Conservation (phyloP, 2,113 vertebrate species). For the Tor tambroides region DNA sequence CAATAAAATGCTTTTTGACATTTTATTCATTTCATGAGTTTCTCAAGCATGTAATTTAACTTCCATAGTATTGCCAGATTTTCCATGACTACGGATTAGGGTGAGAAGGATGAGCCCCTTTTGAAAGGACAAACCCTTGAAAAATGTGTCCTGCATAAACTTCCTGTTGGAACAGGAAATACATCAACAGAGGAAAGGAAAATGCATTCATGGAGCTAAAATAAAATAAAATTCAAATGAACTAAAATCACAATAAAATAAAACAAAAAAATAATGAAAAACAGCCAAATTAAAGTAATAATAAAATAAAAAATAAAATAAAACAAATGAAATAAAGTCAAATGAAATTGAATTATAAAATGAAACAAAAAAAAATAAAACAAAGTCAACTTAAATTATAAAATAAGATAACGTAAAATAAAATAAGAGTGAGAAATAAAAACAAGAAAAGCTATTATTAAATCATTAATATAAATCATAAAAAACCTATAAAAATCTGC, state of each 20-base stretch:
- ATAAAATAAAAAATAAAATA: background rate
- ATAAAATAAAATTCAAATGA: background rate
- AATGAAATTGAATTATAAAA: too few species aligned
- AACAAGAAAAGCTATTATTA: background rate
- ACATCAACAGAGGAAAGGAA: background rate
- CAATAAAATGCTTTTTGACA: background rate
- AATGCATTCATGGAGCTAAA: background rate
- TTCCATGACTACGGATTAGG: background rate
- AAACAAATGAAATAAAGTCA: background rate
- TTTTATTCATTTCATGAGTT: background rate
- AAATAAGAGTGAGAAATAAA: background rate
- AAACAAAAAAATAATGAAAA: background rate
- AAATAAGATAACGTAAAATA: background rate
- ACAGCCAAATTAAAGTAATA: background rate
- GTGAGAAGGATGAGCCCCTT: background rate
- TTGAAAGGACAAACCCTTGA: background rate
- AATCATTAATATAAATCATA: too few species aligned
- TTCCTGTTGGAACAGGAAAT: background rate
- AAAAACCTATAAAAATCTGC: background rate
- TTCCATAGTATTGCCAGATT: background rate
- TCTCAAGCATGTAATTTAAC: background rate
- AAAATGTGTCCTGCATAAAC: background rate
- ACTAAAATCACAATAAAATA: background rate
- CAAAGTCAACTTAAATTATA: background rate
- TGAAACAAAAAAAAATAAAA: too few species aligned